Conservation (phyloP, 1,140 invertebrate species). For the Pseudomyrmex concolor region DNA sequence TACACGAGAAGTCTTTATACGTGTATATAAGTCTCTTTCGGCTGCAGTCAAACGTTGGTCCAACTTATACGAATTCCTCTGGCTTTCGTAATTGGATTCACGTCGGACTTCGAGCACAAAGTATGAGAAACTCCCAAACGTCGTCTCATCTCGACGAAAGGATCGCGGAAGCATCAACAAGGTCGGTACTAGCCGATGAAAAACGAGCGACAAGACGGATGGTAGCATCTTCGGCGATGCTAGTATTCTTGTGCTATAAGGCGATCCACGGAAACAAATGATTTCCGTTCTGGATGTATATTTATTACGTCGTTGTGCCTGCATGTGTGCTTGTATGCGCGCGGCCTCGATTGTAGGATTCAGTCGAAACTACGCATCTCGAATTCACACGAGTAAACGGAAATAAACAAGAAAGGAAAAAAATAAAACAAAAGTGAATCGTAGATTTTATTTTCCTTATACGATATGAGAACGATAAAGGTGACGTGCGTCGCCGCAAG, state of each 20-base stretch:
- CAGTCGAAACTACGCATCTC: constrained; percentile 33
- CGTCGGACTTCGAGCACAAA: constrained; percentile 23
- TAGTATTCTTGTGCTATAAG: constrained; percentile 66
- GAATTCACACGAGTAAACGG: constrained; percentile 33
- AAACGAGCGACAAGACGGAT: constrained; percentile 78
- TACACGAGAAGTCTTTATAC: not conserved
- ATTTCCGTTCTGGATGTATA: constrained; percentile 75
- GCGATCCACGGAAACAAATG: constrained; percentile 80
- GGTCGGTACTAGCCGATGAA: constrained; percentile 63
- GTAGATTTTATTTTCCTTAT: not conserved
- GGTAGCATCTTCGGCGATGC: constrained; percentile 65
- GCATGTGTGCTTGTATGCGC: not conserved
- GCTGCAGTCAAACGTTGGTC: constrained; percentile 19
- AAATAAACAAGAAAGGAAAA: not conserved
- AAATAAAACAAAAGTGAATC: not conserved
- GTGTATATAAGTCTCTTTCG: not conserved
- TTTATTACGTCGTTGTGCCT: constrained; percentile 74
- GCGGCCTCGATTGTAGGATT: constrained; percentile 25
- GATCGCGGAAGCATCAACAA: constrained; percentile 41
- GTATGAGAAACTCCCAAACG: constrained; percentile 50
- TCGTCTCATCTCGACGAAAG: constrained; percentile 39
- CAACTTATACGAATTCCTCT: constrained; percentile 43
- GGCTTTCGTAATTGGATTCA: constrained; percentile 39
- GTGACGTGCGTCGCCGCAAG: not conserved
- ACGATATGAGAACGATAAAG: not conserved